phyloP scores from a whole-genome alignment of 2,113 vertebrate genomes.

The Alosa alosa region DNA sequence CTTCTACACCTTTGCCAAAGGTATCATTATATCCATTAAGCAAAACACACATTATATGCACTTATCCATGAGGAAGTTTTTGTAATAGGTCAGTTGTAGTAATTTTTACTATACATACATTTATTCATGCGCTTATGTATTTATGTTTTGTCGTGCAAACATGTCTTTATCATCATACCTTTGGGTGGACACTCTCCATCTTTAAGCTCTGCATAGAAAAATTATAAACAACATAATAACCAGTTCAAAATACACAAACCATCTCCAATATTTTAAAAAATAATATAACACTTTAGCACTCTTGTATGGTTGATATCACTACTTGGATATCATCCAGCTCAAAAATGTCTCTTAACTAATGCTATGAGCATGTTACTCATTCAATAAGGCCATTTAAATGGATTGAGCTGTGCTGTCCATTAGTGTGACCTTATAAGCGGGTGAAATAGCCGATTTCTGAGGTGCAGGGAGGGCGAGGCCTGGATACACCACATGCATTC shows the following conservation, averaged over 20 bases:
- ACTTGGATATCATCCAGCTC: too few relatives aligned
- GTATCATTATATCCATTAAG: not conserved
- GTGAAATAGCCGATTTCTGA: not conserved
- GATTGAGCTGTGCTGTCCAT: not conserved
- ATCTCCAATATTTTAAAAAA: not conserved
- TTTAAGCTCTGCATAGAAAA: too few relatives aligned
- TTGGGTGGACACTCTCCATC: too few relatives aligned
- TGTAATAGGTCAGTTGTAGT: not conserved
- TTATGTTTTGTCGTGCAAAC: too few relatives aligned
- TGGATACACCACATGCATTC: not conserved
- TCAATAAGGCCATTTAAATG: not conserved
- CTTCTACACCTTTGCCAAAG: not conserved
- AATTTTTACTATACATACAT: not conserved
- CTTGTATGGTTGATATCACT: not conserved
- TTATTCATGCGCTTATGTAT: not conserved
- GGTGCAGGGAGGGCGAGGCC: not conserved
- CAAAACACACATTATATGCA: not conserved
- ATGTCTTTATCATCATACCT: too few relatives aligned
- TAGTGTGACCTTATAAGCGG: not conserved
- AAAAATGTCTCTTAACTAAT: not conserved
- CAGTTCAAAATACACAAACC: not conserved
- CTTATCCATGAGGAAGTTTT: not conserved
- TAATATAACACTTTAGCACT: not conserved
- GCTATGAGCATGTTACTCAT: not conserved
- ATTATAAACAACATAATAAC: too few relatives aligned